Evolutionary conservation across 1,140 invertebrate species (phyloP).

Genomic region (Temnothorax longispinosus): DNA sequence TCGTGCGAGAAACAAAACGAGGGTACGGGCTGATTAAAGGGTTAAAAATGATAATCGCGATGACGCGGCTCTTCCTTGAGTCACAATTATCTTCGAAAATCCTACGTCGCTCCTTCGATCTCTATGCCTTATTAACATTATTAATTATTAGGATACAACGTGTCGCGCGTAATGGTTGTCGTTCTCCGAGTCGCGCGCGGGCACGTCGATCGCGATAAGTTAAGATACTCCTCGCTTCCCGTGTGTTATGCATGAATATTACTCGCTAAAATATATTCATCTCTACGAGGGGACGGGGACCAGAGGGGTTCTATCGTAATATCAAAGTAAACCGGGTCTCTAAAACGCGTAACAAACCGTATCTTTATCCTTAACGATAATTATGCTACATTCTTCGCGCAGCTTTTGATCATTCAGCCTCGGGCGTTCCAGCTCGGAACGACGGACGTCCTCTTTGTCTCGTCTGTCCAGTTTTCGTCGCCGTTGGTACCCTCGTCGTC

Average conservation of each 20-base stretch:
- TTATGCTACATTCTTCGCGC: constrained; percentile 61
- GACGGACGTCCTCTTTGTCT: neutral
- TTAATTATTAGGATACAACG: constrained; percentile 55
- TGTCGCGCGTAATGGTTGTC: constrained; percentile 1
- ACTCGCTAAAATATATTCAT: constrained; percentile 23
- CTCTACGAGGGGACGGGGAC: neutral
- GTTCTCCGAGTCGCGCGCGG: neutral
- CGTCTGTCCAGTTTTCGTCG: neutral
- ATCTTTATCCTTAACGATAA: constrained; percentile 67
- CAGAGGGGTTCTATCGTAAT: constrained; percentile 43
- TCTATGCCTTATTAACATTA: constrained; percentile 38
- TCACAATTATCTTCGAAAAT: constrained; percentile 33
- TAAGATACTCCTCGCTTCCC: constrained; percentile 30
- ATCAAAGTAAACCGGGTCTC: constrained; percentile 74
- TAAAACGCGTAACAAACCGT: constrained; percentile 77
- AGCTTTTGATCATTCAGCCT: constrained; percentile 74
- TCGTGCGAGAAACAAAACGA: neutral
- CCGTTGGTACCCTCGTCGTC: neutral
- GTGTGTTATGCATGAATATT: constrained; percentile 20
- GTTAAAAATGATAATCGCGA: constrained; percentile 28
- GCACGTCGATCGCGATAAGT: constrained; percentile 30
- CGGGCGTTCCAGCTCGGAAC: neutral
- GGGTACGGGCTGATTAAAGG: neutral
- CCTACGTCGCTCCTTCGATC: constrained; percentile 30
- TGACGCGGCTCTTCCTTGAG: neutral